Base-by-base conservation (phyloP, 2,888 invertebrate species). In the Seira ritae region DNA sequence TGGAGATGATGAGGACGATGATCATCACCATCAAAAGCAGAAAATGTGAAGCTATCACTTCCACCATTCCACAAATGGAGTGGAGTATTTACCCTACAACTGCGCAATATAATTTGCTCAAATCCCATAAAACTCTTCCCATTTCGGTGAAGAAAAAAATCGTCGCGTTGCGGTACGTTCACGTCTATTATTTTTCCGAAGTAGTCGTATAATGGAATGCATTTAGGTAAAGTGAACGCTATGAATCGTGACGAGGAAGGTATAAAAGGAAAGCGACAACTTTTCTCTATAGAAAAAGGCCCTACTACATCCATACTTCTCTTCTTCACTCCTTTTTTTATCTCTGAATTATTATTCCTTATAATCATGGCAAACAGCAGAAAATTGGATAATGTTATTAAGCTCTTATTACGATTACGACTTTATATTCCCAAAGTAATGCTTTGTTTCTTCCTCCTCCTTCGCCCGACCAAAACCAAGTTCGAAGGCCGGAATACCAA, bases 91-190 rank as follows among this genome's bases (percentile, higher is more conserved):
- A 42, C 62, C 24, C n/a, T 3, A 62, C 80, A 23, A 65, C 80
- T 73, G 68, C 73, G 80, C 74, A 80, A 68, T 74, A 80, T 75
- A 81, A 75, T 81, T 81, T 81, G 81, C 75, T 67, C 81, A 75
- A 81, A 70, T 81, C 81, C 75, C 81, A 82, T 82, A 77, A 82
- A 77, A 77, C 67, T 72, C 75, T 81, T 81, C 81, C 81, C 75
- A 62, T 81, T 81, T 70, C 82, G 82, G 82, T 15, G 15, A n/a
- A 42, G 12, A n/a, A 50, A 50, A 50, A 50, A 50, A 50, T n/a
- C 50, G 50, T 50, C 50, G 50, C 50, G 50, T 50, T 50, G 50
- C 50, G 50, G 50, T 50, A n/a, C 50, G 50, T 50, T 50, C 50
- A 50, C 50, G 50, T 50, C 50, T n/a, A 50, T 50, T 50, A 50